Percentiles rank a stretch among this genome's conserved stretches.
Evolutionary conservation across 2,797 vertebrate genomes (phyloP).

Genomic region (Apogon talboti): DNA sequence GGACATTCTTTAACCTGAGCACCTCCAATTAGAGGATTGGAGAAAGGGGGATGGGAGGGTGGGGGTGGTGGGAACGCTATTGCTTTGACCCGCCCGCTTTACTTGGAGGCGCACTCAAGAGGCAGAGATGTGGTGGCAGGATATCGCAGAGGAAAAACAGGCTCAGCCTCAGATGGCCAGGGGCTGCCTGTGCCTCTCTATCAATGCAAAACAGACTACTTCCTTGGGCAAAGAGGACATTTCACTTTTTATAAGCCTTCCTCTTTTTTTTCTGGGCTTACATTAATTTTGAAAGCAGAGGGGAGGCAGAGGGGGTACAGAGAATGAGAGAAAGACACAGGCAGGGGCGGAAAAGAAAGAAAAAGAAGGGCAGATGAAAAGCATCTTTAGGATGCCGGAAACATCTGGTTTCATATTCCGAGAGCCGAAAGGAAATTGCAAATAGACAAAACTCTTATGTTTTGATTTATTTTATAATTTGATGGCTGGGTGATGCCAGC

Average conservation of each 20-base stretch:
- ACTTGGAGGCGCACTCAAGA: constrained; percentile 74
- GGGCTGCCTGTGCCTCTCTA: constrained; percentile 87
- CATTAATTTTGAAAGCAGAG: constrained; percentile 91
- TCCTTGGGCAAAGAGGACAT: constrained; percentile 91
- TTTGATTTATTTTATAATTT: constrained; percentile 98
- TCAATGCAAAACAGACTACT: constrained; percentile 97
- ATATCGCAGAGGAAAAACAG: constrained; percentile 80
- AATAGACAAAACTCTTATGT: constrained; percentile 95
- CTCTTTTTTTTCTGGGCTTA: constrained; percentile 82
- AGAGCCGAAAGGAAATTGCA: constrained; percentile 95
- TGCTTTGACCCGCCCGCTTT: constrained; percentile 80
- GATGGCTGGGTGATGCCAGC: constrained; percentile 88
- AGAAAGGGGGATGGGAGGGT: background rate
- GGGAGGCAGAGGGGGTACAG: constrained; percentile 50
- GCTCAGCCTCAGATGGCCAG: constrained; percentile 81
- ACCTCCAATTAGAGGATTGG: constrained; percentile 81
- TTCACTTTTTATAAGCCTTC: constrained; percentile 90
- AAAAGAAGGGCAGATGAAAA: constrained; percentile 88
- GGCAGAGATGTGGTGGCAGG: constrained; percentile 80
- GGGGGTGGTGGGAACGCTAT: constrained; percentile 35
- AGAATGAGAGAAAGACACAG: constrained; percentile 56
- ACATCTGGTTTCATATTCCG: constrained; percentile 98
- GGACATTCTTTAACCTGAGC: constrained; percentile 82
- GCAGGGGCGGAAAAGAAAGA: constrained; percentile 55
- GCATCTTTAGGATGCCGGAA: constrained; percentile 92